Evolutionary conservation across 2,797 vertebrate species (phyloP).

Genomic region (Dendrocincla fuliginosa): DNA sequence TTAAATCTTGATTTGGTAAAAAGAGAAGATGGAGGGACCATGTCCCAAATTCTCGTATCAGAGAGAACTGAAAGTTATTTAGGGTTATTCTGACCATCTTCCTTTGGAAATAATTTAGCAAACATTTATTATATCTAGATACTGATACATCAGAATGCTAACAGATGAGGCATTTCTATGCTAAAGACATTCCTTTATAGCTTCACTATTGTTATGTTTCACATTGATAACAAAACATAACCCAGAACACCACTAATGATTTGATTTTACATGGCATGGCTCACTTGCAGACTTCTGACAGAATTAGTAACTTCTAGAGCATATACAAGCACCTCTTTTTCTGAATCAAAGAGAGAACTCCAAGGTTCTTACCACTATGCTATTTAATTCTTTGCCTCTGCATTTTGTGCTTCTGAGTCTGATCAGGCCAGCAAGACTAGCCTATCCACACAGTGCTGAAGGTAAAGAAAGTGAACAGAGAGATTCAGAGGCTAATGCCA

Average conservation of each 20-base stretch:
- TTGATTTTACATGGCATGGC: neutral
- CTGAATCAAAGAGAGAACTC: neutral
- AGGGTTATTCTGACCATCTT: neutral
- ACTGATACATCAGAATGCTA: neutral
- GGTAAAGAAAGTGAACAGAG: neutral
- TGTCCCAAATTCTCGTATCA: neutral
- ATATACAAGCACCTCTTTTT: neutral
- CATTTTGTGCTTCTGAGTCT: neutral
- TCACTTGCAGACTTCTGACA: neutral
- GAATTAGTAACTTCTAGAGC: neutral
- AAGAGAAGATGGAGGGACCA: rapidly evolving
- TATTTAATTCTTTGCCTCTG: neutral
- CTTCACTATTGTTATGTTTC: neutral
- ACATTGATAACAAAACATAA: neutral
- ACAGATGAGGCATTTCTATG: neutral
- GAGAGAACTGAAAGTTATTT: neutral
- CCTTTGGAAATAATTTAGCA: neutral
- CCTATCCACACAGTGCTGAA: neutral
- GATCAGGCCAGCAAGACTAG: neutral
- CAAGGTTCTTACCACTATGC: neutral
- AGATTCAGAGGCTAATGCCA: neutral
- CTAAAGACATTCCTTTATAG: neutral
- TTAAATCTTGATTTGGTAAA: neutral
- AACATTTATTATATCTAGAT: neutral
- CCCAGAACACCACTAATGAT: neutral